phyloP scores from a whole-genome alignment of 2,888 invertebrate genomes.

The Deilephila elpenor region DNA sequence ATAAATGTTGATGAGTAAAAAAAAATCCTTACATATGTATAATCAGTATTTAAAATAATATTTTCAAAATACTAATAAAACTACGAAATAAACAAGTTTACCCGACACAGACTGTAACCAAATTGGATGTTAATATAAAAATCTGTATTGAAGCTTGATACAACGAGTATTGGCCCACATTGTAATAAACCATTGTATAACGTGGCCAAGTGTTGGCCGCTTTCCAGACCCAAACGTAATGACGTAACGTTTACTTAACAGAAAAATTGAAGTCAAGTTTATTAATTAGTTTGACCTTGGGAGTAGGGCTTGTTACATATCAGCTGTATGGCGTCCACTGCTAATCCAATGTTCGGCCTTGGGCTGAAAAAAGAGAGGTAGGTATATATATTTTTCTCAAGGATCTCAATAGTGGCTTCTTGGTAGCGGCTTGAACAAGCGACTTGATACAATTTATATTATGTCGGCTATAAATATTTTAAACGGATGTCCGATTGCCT shows the following conservation, averaged over 20 bases:
- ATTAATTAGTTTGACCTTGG: background rate
- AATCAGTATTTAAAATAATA: no score
- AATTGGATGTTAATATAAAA: conserved; percentile 32
- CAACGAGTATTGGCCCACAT: conserved; percentile 44
- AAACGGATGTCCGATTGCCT: no score
- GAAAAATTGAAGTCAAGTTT: conserved; percentile 34
- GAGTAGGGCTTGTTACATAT: background rate
- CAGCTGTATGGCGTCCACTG: background rate
- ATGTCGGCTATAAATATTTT: no score
- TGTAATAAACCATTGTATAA: conserved; percentile 52
- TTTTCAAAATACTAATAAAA: background rate
- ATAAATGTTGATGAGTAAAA: no score
- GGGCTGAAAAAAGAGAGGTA: no score
- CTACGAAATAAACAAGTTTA: background rate
- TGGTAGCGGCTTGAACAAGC: no score
- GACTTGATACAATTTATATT: no score
- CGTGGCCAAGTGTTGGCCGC: conserved; percentile 38
- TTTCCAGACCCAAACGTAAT: conserved; percentile 35
- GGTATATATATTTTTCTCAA: no score
- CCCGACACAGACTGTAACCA: background rate
- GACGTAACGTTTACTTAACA: conserved; percentile 31
- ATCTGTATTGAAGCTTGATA: conserved; percentile 34
- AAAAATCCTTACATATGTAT: no score
- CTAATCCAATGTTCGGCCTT: no score
- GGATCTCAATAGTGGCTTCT: no score